Percentiles rank a stretch among this genome's conserved stretches.
These are phyloP conservation scores for Bufo gargarizans DNA, from an alignment of 2,113 vertebrate species.

Conservation along the genomic window DNA sequence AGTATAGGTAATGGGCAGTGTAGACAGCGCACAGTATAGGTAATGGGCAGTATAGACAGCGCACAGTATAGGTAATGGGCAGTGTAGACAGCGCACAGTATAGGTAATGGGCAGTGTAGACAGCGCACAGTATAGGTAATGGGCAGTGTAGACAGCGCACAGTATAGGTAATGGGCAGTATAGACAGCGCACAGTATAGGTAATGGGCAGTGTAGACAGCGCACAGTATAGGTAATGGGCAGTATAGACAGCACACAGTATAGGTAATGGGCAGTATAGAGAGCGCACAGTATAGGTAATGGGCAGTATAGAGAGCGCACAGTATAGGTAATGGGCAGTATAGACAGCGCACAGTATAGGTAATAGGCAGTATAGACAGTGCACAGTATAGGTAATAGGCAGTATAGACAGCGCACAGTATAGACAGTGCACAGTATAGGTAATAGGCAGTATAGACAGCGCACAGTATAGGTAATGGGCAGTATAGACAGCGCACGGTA, in stretches of 20 bases:
- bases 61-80: not conserved
- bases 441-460: not conserved
- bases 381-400: not conserved
- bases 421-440: too few relatives aligned
- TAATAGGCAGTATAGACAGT: too few relatives aligned
- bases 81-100: not conserved
- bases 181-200: not conserved
- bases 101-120: not conserved
- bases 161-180: not conserved
- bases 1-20: too few relatives aligned
- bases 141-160: not conserved
- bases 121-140: not conserved
- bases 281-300: too few relatives aligned
- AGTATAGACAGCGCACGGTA: too few relatives aligned
- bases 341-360: too few relatives aligned
- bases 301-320: too few relatives aligned
- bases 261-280: too few relatives aligned
- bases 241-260: too few relatives aligned
- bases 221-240: too few relatives aligned
- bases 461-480: not conserved
- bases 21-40: not conserved
- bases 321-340: too few relatives aligned
- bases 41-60: not conserved
- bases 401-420: not conserved
- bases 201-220: too few relatives aligned